Base-by-base conservation (phyloP, 2,797 vertebrate genomes). In the Cheirogaleus major region DNA sequence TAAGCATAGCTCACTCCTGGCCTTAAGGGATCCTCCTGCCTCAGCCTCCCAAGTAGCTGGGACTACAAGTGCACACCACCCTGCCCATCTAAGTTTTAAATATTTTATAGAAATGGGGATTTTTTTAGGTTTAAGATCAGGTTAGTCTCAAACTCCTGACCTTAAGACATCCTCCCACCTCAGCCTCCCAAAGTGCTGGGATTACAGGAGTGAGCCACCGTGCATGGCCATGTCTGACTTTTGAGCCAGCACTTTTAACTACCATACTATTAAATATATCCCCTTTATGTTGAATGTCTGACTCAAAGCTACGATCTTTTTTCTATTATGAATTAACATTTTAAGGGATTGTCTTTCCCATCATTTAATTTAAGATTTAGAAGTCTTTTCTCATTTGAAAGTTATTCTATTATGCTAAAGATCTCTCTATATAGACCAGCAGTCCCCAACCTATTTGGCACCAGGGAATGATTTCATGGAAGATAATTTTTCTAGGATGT, bases 241-340 rank as follows among this genome's bases (percentile, higher is more conserved):
- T 73, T 73, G 48, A 25, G 63, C 35, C 72, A 90, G 52, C 9
- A 4, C 17, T 73, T 43, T 59, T 78, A 83, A 88, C 17, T 38
- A 45, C 17, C 12, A 14, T 45, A 23, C 27, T 43, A 59, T 59
- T 59, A 59, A 59, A 59, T 59, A 52, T 81, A 32, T 41, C 78
- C 70, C 59, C 88, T 96, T 97, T 87, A 96, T 95, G 89, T 91
- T 67, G 73, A 0, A 0, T 82, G 63, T 91, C 11, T 27, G 69
- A 80, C 91, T 87, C 89, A 89, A 96, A 93, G 61, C 83, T 98
- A 83, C 78, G 70, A 63, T 35, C 70, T 97, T 91, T 97, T 81
- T 86, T 93, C 13, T 63, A 41, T 12, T 88, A 27, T 63, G 25
- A 83, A 76, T 96, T 50, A 86, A 57, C 17, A 91, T 81, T 79